Conservation (phyloP, 2,888 invertebrate species). For the Pasiphila rectangulata region DNA sequence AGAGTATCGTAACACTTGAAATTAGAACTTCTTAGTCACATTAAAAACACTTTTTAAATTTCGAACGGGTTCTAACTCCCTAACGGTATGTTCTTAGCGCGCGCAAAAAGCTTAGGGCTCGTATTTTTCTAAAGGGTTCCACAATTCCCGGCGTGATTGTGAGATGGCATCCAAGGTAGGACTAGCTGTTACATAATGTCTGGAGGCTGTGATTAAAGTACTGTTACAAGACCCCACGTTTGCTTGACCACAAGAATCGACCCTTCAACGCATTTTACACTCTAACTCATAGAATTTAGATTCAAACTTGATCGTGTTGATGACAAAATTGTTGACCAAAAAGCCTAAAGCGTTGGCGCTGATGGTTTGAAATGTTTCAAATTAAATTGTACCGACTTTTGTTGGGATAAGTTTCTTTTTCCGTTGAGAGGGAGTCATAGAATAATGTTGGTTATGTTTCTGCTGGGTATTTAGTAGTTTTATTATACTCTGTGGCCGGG, state of each 20-base stretch:
- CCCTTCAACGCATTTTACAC: neutral
- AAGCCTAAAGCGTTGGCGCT: neutral
- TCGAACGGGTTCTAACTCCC: too few species aligned
- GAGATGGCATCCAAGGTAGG: slow-evolving; percentile 59
- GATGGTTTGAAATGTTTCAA: neutral
- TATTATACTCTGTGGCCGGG: slow-evolving; percentile 20
- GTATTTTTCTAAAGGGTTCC: slow-evolving; percentile 35
- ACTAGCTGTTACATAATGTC: slow-evolving; percentile 74
- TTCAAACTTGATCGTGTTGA: neutral
- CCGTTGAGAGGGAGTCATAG: neutral
- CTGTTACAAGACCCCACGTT: slow-evolving; percentile 76
- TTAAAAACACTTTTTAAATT: too few species aligned
- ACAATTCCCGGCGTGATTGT: slow-evolving; percentile 56
- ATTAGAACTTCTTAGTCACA: too few species aligned
- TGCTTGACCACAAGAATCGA: neutral
- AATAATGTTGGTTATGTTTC: neutral
- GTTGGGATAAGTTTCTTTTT: neutral
- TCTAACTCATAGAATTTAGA: neutral
- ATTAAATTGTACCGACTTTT: neutral
- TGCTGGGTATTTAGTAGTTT: neutral
- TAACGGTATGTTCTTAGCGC: slow-evolving; percentile 1
- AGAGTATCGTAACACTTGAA: neutral
- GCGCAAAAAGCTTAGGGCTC: neutral
- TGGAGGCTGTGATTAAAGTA: slow-evolving; percentile 69
- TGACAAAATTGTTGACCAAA: neutral